Percentiles rank a stretch among this genome's conserved stretches.
Evolutionary conservation across 1,140 invertebrate species (phyloP).

Genomic region (Eumaeus atala): DNA sequence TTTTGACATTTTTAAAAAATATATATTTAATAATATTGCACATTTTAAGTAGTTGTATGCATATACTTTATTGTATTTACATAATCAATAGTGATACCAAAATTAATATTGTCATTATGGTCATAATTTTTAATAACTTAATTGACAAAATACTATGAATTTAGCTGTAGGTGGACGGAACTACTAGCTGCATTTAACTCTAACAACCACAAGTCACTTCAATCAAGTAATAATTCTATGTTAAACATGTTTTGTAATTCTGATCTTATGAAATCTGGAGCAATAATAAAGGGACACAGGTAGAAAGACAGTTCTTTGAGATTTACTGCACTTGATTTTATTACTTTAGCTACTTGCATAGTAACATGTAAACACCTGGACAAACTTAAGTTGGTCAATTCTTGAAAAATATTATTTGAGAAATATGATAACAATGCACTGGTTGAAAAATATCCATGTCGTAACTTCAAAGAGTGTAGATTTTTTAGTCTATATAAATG

Average conservation of each 20-base stretch:
- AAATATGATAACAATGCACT: constrained; percentile 67
- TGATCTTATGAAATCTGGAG: constrained; percentile 60
- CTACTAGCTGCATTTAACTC: constrained; percentile 37
- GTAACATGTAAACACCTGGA: constrained; percentile 70
- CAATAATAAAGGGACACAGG: constrained; percentile 67
- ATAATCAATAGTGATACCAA: no score
- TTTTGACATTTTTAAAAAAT: background rate
- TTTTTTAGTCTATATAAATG: constrained; percentile 64
- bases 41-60: no score
- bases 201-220: constrained; percentile 32
- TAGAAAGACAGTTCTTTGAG: constrained; percentile 71
- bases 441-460: constrained; percentile 71
- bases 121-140: constrained; percentile 12
- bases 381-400: constrained; percentile 65
- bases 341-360: constrained; percentile 65
- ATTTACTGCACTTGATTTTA: constrained; percentile 68
- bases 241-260: constrained; percentile 70
- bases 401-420: constrained; percentile 64
- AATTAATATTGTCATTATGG: background rate
- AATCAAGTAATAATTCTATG: constrained; percentile 69
- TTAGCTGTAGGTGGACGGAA: constrained; percentile 42
- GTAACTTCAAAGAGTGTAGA: constrained; percentile 67
- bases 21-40: no score
- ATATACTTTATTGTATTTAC: no score
- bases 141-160: constrained; percentile 11